phyloP scores from a whole-genome alignment of 2,888 invertebrate genomes.

The Paralinhomoeus sp. region DNA sequence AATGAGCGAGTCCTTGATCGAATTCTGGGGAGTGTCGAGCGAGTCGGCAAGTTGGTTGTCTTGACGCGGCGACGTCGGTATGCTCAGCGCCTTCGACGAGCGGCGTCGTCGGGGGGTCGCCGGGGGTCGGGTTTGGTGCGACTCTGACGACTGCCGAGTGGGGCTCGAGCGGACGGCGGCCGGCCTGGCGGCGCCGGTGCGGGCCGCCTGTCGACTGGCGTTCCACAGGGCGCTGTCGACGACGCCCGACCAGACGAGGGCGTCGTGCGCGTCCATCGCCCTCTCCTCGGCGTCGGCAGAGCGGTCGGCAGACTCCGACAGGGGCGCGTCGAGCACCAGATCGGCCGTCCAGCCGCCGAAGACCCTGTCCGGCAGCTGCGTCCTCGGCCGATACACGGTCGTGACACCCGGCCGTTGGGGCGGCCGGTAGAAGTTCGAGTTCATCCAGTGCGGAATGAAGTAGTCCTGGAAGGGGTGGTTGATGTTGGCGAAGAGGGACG shows the following conservation, averaged over 20 bases:
- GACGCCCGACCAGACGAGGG: conserved; percentile 2
- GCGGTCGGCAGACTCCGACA: not conserved
- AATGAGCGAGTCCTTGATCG: no score
- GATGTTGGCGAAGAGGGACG: conserved; percentile 3
- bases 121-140: conserved; percentile 24
- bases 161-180: conserved; percentile 91
- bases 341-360: conserved; percentile 1
- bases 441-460: conserved; percentile 27
- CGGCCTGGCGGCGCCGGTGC: conserved; percentile 19
- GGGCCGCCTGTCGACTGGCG: conserved; percentile 67
- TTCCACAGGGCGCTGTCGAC: conserved; percentile 74
- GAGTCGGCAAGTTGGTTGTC: no score
- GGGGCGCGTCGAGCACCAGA: not conserved
- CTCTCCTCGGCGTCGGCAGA: conserved; percentile 6
- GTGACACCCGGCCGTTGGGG: conserved; percentile 9
- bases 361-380: conserved; percentile 14
- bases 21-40: no score
- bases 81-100: no score
- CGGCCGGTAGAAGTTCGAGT: conserved; percentile 10
- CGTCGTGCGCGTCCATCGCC: conserved; percentile 9
- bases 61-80: no score
- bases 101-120: conserved; percentile 12
- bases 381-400: conserved; percentile 15
- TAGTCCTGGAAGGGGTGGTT: conserved; percentile 12
- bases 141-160: conserved; percentile 37